phyloP scores from a whole-genome alignment of 1,140 invertebrate genomes.

The Hesperophylax magnus region DNA sequence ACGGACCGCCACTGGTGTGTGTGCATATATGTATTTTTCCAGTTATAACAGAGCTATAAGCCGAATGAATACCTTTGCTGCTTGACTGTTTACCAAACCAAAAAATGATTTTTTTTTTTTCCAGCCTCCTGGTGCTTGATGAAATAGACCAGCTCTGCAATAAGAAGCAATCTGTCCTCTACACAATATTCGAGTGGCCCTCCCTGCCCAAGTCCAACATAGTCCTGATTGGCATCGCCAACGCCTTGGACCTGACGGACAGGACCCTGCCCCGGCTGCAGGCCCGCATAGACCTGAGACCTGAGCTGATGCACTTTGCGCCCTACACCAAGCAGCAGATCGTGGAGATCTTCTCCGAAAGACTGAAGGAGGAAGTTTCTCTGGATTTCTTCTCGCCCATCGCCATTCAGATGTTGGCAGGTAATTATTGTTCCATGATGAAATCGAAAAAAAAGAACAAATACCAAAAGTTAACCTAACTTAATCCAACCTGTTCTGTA shows the following conservation, averaged over 20 bases:
- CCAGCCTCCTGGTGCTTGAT: conserved; percentile 90
- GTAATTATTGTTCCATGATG: too few species aligned
- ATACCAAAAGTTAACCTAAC: too few species aligned
- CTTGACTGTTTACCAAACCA: background rate
- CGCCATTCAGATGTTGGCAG: conserved; percentile 91
- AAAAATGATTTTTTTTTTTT: conserved; percentile 60
- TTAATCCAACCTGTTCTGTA: too few species aligned
- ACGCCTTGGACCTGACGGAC: conserved; percentile 96
- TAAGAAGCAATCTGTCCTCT: conserved; percentile 89
- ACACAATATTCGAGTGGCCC: conserved; percentile 96
- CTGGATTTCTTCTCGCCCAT: conserved; percentile 81
- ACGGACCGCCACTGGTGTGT: too few species aligned
- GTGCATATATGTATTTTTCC: too few species aligned
- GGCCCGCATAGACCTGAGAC: conserved; percentile 78
- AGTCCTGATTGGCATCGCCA: conserved; percentile 93
- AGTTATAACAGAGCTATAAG: too few species aligned
- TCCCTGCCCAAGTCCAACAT: conserved; percentile 78
- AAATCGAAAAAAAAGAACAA: too few species aligned
- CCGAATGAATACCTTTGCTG: too few species aligned
- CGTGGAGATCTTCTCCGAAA: conserved; percentile 84
- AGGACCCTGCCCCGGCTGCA: conserved; percentile 90
- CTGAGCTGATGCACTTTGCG: conserved; percentile 89
- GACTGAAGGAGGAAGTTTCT: conserved; percentile 80
- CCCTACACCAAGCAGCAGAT: conserved; percentile 95
- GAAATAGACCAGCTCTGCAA: conserved; percentile 95